Conservation (phyloP, 92 coral and sea anemone genomes). For the Epizoanthus illoricatus region DNA sequence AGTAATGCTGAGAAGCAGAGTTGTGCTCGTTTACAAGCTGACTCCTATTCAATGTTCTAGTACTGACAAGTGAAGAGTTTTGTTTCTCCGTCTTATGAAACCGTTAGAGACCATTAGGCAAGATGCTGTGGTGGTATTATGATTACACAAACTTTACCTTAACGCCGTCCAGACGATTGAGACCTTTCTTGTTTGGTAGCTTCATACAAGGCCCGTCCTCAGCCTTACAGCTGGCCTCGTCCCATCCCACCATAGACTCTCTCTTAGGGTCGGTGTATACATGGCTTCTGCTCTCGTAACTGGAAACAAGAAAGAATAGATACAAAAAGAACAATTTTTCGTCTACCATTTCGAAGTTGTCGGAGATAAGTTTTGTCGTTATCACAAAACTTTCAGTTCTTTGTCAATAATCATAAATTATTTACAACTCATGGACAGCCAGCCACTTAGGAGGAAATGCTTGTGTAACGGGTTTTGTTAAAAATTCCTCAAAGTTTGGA, state of each 20-base stretch:
- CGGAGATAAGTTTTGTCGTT: too few relatives aligned
- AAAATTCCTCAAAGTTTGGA: too few relatives aligned
- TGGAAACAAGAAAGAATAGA: not conserved
- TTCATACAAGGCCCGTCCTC: constrained; percentile 66
- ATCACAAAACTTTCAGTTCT: too few relatives aligned
- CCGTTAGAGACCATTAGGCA: not conserved
- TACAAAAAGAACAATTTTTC: not conserved
- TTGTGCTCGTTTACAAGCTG: too few relatives aligned
- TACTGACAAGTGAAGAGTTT: not conserved
- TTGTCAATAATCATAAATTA: too few relatives aligned
- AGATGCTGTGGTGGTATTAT: not conserved
- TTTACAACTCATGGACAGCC: too few relatives aligned
- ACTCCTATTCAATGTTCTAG: too few relatives aligned
- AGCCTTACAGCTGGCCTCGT: constrained; percentile 60
- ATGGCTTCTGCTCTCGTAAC: constrained; percentile 26
- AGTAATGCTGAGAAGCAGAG: too few relatives aligned
- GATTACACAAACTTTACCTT: constrained; percentile 49
- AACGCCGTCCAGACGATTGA: constrained; percentile 69
- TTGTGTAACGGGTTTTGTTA: too few relatives aligned
- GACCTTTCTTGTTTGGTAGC: constrained; percentile 59
- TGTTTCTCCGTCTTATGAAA: too few relatives aligned
- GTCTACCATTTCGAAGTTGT: too few relatives aligned
- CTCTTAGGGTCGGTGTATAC: constrained; percentile 18
- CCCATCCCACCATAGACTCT: constrained; percentile 40
- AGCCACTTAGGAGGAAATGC: too few relatives aligned